Percentiles rank a stretch among this genome's conserved stretches.
Conservation (phyloP, 2,113 vertebrate genomes). For the Hemibates koningsi region DNA sequence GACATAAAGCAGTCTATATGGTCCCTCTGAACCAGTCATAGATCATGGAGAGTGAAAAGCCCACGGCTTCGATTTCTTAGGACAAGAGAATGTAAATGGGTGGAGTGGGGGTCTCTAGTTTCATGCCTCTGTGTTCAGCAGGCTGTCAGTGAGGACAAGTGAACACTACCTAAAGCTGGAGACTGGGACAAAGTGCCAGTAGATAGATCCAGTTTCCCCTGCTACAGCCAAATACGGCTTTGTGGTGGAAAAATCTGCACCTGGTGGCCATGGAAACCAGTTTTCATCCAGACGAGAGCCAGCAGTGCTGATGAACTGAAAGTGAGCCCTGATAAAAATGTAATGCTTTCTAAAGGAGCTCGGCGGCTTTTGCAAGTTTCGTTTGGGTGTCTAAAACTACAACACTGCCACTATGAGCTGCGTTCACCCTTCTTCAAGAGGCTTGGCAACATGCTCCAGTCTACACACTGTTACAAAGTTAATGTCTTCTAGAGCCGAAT, state of each 20-base stretch:
- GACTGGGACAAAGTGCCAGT: conserved; percentile 61
- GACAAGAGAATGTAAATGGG: conserved; percentile 45
- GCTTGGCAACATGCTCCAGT: not conserved
- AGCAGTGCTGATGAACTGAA: conserved; percentile 14
- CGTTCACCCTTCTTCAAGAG: not conserved
- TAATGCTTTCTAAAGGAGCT: not conserved
- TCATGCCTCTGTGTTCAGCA: conserved; percentile 61
- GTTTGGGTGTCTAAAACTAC: not conserved
- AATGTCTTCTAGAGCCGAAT: not conserved
- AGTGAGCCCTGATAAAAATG: not conserved
- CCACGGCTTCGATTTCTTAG: conserved; percentile 54
- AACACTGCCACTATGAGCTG: not conserved
- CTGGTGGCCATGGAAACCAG: conserved; percentile 66
- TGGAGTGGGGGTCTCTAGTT: conserved; percentile 53
- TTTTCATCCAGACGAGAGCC: conserved; percentile 9
- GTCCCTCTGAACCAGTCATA: conserved; percentile 16
- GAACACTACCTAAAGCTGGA: conserved; percentile 61
- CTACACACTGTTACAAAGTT: not conserved
- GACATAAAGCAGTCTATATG: not conserved
- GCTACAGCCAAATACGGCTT: conserved; percentile 53
- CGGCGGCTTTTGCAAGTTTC: not conserved
- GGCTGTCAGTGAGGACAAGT: conserved; percentile 61
- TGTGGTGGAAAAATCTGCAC: conserved; percentile 69
- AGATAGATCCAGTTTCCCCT: conserved; percentile 61
- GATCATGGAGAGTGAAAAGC: conserved; percentile 42